phyloP scores from a whole-genome alignment of 23 tunicate species.

The Ascidia mentula region DNA sequence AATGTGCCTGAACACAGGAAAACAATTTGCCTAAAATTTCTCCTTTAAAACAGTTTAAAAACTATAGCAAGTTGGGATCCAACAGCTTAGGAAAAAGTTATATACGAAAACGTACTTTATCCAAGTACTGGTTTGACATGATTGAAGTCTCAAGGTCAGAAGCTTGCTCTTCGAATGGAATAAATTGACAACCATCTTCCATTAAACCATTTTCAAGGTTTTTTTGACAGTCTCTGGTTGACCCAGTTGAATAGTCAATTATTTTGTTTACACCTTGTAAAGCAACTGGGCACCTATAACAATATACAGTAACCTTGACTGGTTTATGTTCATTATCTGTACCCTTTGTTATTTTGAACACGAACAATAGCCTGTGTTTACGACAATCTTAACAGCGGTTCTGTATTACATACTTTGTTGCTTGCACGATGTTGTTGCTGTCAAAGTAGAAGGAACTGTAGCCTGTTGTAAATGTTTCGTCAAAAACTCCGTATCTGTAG shows the following conservation, averaged over 20 bases:
- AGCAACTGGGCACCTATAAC: conserved; percentile 43
- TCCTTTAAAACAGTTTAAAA: too few relatives aligned
- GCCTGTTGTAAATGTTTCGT: conserved; percentile 46
- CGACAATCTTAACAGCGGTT: not conserved
- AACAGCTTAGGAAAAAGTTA: too few relatives aligned
- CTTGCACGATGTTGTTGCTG: conserved; percentile 33
- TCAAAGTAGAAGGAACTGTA: conserved; percentile 43
- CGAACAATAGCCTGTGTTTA: not conserved
- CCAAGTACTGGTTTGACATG: conserved; percentile 61
- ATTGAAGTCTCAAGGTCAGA: conserved; percentile 45
- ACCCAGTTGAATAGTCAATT: conserved; percentile 46
- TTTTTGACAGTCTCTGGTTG: conserved; percentile 46
- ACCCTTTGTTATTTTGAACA: not conserved
- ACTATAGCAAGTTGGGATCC: too few relatives aligned
- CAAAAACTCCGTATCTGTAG: conserved; percentile 66
- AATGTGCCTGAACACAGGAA: too few relatives aligned
- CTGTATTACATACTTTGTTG: conserved; percentile 50
- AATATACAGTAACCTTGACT: not conserved
- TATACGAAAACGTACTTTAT: conserved; percentile 32
- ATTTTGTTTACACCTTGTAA: conserved; percentile 34
- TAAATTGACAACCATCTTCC: conserved; percentile 61
- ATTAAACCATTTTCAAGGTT: conserved; percentile 45
- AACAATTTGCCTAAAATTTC: too few relatives aligned
- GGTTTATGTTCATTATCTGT: not conserved
- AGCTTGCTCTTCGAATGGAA: conserved; percentile 42